phyloP scores from a whole-genome alignment of 1,140 invertebrate species.

The Rhyzopertha dominica region DNA sequence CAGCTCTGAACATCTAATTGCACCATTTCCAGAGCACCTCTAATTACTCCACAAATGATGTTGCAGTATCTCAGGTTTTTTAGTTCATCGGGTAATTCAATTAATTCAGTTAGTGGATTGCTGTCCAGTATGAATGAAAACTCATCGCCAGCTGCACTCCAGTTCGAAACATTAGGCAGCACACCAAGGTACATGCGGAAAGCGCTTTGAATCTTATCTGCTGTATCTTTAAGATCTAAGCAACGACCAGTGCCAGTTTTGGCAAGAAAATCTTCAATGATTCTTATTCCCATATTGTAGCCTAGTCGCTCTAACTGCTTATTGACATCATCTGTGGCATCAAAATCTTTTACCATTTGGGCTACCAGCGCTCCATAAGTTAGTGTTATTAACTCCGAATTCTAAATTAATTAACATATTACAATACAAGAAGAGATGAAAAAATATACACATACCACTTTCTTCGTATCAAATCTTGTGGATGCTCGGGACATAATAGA shows the following conservation, averaged over 20 bases:
- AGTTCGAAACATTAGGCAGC: conserved; percentile 85
- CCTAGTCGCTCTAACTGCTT: conserved; percentile 91
- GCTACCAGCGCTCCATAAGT: conserved; percentile 97
- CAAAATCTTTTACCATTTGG: conserved; percentile 95
- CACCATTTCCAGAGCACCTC: conserved; percentile 97
- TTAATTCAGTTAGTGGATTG: conserved; percentile 97
- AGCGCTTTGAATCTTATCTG: conserved; percentile 84
- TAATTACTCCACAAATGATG: conserved; percentile 86
- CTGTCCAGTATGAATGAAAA: conserved; percentile 93
- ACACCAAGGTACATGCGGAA: conserved; percentile 91
- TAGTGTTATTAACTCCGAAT: conserved; percentile 93
- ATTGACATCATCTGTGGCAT: conserved; percentile 88
- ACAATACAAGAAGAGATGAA: conserved; percentile 3
- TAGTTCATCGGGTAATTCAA: conserved; percentile 92
- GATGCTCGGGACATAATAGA: conserved; percentile 45
- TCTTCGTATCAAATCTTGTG: conserved; percentile 46
- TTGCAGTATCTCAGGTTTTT: conserved; percentile 91
- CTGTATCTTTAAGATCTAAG: conserved; percentile 93
- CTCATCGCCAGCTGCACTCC: conserved; percentile 91
- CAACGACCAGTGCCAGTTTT: conserved; percentile 86
- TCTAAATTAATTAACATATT: conserved; percentile 57
- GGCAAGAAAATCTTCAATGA: conserved; percentile 97
- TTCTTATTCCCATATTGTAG: conserved; percentile 95
- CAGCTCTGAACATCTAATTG: conserved; percentile 73
- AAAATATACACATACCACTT: conserved; percentile 46